Conservation (phyloP, 92 coral and sea anemone genomes). For the Phenganax marumi region DNA sequence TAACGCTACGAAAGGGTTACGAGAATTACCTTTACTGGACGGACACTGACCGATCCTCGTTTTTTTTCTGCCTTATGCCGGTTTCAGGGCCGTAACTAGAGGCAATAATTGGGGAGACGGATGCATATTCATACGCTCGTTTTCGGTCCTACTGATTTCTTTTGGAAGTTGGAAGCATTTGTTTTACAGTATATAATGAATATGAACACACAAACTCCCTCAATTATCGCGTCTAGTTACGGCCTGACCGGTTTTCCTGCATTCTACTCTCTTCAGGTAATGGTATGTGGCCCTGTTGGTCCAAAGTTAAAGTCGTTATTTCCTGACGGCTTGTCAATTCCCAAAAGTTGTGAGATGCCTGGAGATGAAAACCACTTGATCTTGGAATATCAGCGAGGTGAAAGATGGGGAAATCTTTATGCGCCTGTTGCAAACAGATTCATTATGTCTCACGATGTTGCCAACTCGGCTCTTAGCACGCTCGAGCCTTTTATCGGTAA, state of each 20-base stretch:
- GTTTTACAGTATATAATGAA: no score
- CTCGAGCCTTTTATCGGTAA: conserved; percentile 36
- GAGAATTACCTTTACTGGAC: no score
- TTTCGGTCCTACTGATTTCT: no score
- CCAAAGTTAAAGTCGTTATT: conserved; percentile 28
- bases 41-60: no score
- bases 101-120: no score
- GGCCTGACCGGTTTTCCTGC: neutral
- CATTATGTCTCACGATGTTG: conserved; percentile 42
- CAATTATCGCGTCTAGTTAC: no score
- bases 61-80: no score
- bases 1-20: no score
- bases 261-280: neutral
- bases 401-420: conserved; percentile 20
- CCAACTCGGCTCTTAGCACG: conserved; percentile 32
- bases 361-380: conserved; percentile 35
- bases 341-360: conserved; percentile 20
- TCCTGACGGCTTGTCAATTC: neutral
- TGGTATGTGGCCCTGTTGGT: conserved; percentile 47
- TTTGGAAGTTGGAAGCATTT: no score
- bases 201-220: no score
- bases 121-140: no score
- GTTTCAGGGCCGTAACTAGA: no score
- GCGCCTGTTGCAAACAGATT: conserved; percentile 42
- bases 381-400: conserved; percentile 22